Percentiles rank a stretch among this genome's conserved stretches.
Conservation (phyloP, 2,797 vertebrate species). For the Rhinogobio ventralis region DNA sequence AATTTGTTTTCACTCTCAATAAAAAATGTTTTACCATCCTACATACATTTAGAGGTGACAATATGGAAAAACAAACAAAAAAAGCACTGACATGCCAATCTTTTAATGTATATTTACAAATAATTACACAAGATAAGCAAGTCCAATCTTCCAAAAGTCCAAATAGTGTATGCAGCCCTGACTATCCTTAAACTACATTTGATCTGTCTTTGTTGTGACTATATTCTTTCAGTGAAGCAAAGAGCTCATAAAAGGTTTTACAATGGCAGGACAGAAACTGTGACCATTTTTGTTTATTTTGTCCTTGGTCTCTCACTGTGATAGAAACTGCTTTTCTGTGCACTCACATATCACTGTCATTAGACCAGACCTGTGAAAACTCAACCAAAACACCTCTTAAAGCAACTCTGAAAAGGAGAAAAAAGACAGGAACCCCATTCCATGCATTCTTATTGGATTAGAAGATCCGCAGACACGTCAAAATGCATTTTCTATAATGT, state of each 20-base stretch:
- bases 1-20: background rate
- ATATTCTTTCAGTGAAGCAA: conserved; percentile 6
- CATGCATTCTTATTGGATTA: conserved; percentile 5
- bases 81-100: background rate
- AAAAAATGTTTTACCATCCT: background rate
- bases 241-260: conserved; percentile 2
- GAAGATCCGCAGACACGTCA: background rate
- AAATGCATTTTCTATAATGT: conserved; percentile 21
- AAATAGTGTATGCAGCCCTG: background rate
- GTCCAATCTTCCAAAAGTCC: background rate
- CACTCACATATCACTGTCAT: conserved; percentile 44
- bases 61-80: background rate
- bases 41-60: background rate
- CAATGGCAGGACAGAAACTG: background rate
- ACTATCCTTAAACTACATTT: background rate
- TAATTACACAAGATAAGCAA: background rate
- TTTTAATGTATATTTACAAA: background rate
- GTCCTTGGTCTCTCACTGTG: conserved; percentile 2
- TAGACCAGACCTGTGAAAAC: conserved; percentile 28
- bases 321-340: conserved; percentile 21
- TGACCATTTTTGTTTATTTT: conserved; percentile 28
- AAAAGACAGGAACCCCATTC: background rate
- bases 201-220: conserved; percentile 27
- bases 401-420: background rate
- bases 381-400: conserved; percentile 1